These are phyloP conservation scores for Cephalotes varians DNA, from an alignment of 2,888 invertebrate genomes.

Conservation along the genomic window DNA sequence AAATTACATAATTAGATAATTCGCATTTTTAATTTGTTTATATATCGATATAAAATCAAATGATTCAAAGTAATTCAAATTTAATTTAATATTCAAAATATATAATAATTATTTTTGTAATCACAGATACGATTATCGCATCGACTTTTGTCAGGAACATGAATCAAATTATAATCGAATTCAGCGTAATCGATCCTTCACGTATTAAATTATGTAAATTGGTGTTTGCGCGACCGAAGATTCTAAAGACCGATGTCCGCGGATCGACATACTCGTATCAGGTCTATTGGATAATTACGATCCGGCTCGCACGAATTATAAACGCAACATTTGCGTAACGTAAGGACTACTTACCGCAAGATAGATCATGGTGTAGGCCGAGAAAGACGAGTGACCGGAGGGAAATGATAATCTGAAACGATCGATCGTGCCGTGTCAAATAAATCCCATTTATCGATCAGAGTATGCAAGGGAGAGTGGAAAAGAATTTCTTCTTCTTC, in stretches of 20 bases:
- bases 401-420: conserved; percentile 92
- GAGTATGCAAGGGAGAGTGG: too few relatives aligned
- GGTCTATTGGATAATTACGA: conserved; percentile 7
- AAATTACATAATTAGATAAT: background rate
- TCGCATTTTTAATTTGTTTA: background rate
- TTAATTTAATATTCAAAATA: background rate
- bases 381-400: conserved; percentile 96
- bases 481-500: background rate
- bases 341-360: conserved; percentile 90
- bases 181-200: background rate
- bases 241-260: background rate
- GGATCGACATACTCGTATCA: background rate
- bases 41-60: background rate
- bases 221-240: background rate
- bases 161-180: background rate
- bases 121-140: background rate
- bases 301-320: conserved; percentile 5
- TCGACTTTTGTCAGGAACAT: background rate
- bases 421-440: conserved; percentile 68
- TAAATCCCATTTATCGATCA: conserved; percentile 61
- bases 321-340: conserved; percentile 29
- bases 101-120: background rate
- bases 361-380: conserved; percentile 94
- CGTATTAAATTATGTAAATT: conserved; percentile 47
- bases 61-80: background rate